phyloP scores from a whole-genome alignment of 2,113 vertebrate species.

The Pardalotus punctatus region DNA sequence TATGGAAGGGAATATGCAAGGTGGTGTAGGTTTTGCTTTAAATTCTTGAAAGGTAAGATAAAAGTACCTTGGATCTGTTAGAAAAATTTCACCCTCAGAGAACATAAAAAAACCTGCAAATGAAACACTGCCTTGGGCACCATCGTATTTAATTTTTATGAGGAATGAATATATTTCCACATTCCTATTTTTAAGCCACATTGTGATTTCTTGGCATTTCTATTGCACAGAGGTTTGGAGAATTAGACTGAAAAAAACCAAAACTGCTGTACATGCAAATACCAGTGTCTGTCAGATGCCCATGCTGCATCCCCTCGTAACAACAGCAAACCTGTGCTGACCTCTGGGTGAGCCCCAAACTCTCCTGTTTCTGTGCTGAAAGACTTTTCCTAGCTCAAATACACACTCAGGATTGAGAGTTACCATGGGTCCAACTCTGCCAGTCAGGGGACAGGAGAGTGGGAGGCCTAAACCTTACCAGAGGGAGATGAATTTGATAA shows the following conservation, averaged over 20 bases:
- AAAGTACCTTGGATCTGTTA: neutral
- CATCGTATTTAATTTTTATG: neutral
- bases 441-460: neutral
- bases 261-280: neutral
- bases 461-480: neutral
- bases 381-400: neutral
- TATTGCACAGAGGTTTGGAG: neutral
- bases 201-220: neutral
- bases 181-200: neutral
- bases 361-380: neutral
- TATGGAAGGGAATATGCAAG: neutral
- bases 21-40: neutral
- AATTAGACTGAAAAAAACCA: neutral
- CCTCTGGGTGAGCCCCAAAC: neutral
- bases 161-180: neutral
- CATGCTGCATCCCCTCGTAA: neutral
- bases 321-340: neutral
- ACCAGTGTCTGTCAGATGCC: neutral
- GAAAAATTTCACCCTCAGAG: neutral
- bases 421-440: neutral
- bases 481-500: neutral
- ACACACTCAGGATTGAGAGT: neutral
- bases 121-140: neutral
- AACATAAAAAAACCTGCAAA: neutral
- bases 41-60: neutral